Evolutionary conservation across 2,797 vertebrate genomes (phyloP), one percentile per base, ranked within the genome.

Genomic region (Ctenosaura bakeri): DNA sequence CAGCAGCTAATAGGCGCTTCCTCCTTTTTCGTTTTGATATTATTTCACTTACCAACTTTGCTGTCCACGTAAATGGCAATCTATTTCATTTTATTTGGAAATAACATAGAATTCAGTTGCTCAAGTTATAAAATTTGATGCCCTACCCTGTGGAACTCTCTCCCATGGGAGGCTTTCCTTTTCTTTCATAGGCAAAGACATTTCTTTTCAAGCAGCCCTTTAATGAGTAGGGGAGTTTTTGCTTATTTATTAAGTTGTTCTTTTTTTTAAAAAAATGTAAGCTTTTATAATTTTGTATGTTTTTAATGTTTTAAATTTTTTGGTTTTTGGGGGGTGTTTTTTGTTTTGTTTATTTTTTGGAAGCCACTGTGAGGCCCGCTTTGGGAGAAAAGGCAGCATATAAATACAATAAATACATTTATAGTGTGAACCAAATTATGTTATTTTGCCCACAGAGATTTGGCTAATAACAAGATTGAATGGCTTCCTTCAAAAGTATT

Each of bases 401-500:
- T 42, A 42, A 42, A 42, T 91, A 83, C 42, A 42, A 42, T 42
- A 42, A 42, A 42, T 42, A 42, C 42, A 42, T 42, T 1, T 1
- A 42, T 3, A 42, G 42, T 42, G 42, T 83, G 38, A 94, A 92
- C 91, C 92, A 90, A 95, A 42, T 90, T 91, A 93, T 95, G 84
- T 73, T 94, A 94, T 94, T 96, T 96, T 92, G 82, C 9, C 52
- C 80, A 16, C 97, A 99, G 99, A 94, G 99, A 99, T 95, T 96
- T 99, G 92, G 98, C 98, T 96, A 98, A 91, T 95, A 99, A 99
- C 97, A 97, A 96, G 95, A 98, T 99, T 95, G 96, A 98, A 96
- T 96, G 93, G 0, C 98, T 99, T 93, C 97, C 98, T 85, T 96
- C 96, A 0, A 95, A 97, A 93, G 94, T 99, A 92, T 99, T 99